Conservation (phyloP, 2,888 invertebrate species). For the Drosophila seclusa region DNA sequence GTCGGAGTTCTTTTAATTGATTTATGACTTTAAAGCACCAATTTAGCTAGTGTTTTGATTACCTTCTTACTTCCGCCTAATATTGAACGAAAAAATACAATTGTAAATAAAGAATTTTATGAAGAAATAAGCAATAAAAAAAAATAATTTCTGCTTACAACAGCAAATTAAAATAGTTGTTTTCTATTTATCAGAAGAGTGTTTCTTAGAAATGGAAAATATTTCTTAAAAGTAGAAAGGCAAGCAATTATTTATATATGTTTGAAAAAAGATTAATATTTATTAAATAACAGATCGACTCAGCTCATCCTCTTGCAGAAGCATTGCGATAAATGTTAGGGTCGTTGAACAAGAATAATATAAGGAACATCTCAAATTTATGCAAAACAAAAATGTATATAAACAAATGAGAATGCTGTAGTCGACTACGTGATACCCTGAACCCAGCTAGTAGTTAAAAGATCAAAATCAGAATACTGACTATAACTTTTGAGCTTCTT, state of each 20-base stretch:
- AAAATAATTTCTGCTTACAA: too few species aligned
- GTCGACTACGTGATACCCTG: not conserved
- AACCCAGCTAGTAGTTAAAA: rapidly evolving
- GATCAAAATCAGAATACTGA: too few species aligned
- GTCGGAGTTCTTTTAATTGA: conserved; percentile 17
- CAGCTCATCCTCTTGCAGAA: not conserved
- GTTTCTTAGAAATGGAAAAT: not conserved
- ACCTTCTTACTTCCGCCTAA: conserved; percentile 20
- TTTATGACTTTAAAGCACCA: conserved; percentile 1
- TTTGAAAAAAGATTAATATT: not conserved
- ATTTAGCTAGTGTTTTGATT: conserved; percentile 43
- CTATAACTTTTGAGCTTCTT: too few species aligned
- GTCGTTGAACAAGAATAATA: not conserved
- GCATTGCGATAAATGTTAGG: not conserved
- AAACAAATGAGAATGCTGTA: not conserved
- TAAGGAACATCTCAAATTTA: not conserved
- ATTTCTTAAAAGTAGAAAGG: not conserved
- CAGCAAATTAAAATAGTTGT: not conserved
- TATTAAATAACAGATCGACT: not conserved
- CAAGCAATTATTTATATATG: not conserved
- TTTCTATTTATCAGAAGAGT: not conserved
- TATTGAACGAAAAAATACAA: not conserved
- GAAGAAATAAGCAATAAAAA: not conserved
- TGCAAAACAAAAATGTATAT: not conserved
- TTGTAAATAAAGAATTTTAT: conserved; percentile 1